Conservation (phyloP, 2,113 vertebrate species). For the Pygoscelis antarcticus region DNA sequence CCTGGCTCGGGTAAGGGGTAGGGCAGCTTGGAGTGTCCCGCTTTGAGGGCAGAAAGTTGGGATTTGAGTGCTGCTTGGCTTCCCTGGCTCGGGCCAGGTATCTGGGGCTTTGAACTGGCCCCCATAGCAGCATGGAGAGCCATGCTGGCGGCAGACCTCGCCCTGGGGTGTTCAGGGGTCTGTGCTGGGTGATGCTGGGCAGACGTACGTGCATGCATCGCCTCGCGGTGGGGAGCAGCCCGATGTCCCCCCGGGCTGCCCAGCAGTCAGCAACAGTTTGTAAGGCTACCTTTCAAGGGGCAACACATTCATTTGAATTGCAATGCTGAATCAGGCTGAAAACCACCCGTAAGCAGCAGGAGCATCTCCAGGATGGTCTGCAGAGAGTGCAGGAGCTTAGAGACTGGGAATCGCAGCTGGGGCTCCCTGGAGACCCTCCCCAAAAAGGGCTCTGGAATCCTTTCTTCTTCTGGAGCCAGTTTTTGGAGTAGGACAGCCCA, state of each 20-base stretch:
- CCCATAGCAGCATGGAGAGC: not conserved
- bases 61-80: not conserved
- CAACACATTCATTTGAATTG: rapidly evolving
- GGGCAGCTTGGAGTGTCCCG: not conserved
- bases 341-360: not conserved
- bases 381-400: not conserved
- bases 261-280: not conserved
- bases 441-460: not conserved
- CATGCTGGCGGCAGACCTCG: not conserved
- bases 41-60: not conserved
- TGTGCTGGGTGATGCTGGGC: not conserved
- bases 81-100: not conserved
- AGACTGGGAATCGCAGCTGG: not conserved
- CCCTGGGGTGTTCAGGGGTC: not conserved
- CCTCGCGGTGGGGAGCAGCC: not conserved
- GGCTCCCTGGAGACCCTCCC: not conserved
- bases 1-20: not conserved
- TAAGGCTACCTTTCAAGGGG: not conserved
- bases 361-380: not conserved
- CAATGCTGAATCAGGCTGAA: not conserved
- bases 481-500: not conserved
- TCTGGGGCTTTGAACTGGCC: not conserved
- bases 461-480: not conserved
- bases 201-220: rapidly evolving
- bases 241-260: rapidly evolving